A percentile compares a stretch with the other conserved stretches of the same genome.
Evolutionary conservation across 2,888 invertebrate genomes (phyloP).

Genomic region (Acleris laterana): DNA sequence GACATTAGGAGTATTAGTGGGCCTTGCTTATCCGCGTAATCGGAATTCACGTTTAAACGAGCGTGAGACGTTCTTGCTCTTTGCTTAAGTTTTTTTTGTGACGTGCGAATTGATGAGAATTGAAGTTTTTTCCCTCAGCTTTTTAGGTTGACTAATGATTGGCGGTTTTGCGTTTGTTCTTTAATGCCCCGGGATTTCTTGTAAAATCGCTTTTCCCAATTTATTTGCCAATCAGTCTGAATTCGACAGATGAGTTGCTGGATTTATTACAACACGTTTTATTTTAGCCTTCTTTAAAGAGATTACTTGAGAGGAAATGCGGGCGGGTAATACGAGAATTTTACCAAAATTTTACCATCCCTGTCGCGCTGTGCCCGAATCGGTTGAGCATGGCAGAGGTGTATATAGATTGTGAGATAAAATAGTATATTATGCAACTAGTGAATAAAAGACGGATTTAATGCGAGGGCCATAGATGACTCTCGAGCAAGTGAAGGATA

Average conservation of each 20-base stretch:
- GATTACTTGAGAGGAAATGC: constrained; percentile 5
- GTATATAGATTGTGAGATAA: too few species aligned
- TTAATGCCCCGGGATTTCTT: not conserved
- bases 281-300: constrained; percentile 4
- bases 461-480: too few species aligned
- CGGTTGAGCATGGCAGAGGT: too few species aligned
- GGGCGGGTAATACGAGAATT: too few species aligned
- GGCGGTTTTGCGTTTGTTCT: constrained; percentile 10
- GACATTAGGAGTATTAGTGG: constrained; percentile 66
- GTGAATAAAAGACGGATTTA: too few species aligned
- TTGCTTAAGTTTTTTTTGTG: constrained; percentile 32
- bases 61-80: constrained; percentile 35
- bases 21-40: constrained; percentile 65
- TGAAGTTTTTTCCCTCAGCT: constrained; percentile 22
- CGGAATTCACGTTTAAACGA: constrained; percentile 57
- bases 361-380: too few species aligned
- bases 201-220: not conserved
- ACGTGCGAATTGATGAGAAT: constrained; percentile 32
- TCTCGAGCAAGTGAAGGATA: too few species aligned
- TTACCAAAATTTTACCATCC: too few species aligned
- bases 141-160: constrained; percentile 30
- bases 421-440: too few species aligned
- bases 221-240: not conserved
- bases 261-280: not conserved
- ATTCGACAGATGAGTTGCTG: constrained; percentile 1